A percentile compares a stretch with the other conserved stretches of the same genome.
These are phyloP conservation scores for Gephyroberyx darwinii DNA, from an alignment of 2,797 vertebrate species.

Conservation along the genomic window DNA sequence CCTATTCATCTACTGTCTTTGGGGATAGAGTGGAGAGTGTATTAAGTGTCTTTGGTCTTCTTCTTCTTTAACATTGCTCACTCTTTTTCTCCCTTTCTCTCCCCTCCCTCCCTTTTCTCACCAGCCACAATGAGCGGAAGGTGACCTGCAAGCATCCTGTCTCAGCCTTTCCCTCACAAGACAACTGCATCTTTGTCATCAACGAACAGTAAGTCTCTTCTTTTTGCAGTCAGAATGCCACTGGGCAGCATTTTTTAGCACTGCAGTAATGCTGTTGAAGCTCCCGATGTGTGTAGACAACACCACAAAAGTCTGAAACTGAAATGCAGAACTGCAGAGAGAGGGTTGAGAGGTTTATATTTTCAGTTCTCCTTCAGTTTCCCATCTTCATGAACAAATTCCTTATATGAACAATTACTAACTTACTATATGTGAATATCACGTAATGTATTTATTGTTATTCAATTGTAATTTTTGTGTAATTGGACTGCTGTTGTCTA, in stretches of 20 bases:
- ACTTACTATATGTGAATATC: neutral
- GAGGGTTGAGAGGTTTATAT: constrained; percentile 16
- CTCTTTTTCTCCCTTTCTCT: constrained; percentile 5
- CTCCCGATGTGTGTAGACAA: constrained; percentile 35
- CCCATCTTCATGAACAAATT: constrained; percentile 22
- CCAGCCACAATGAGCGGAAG: constrained; percentile 91
- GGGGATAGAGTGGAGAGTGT: constrained; percentile 3
- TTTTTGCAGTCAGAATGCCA: constrained; percentile 61
- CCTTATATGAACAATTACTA: neutral
- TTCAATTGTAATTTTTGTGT: constrained; percentile 1
- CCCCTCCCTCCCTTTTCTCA: neutral
- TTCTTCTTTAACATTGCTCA: constrained; percentile 27
- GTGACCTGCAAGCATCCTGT: constrained; percentile 92
- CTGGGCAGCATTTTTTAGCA: constrained; percentile 62
- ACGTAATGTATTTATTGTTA: neutral
- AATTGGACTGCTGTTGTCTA: constrained; percentile 18
- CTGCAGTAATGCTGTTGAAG: constrained; percentile 39
- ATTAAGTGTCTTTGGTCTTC: constrained; percentile 13
- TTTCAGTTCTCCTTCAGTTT: constrained; percentile 26
- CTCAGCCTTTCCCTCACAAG: constrained; percentile 86
- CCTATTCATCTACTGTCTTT: neutral
- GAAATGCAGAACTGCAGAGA: no score
- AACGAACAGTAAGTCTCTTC: constrained; percentile 90
- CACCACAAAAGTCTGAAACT: constrained; percentile 39
- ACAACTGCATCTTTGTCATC: constrained; percentile 93